Percentiles rank a stretch among this genome's conserved stretches.
Evolutionary conservation across 2,888 invertebrate genomes (phyloP).

Genomic region (Automeris io): DNA sequence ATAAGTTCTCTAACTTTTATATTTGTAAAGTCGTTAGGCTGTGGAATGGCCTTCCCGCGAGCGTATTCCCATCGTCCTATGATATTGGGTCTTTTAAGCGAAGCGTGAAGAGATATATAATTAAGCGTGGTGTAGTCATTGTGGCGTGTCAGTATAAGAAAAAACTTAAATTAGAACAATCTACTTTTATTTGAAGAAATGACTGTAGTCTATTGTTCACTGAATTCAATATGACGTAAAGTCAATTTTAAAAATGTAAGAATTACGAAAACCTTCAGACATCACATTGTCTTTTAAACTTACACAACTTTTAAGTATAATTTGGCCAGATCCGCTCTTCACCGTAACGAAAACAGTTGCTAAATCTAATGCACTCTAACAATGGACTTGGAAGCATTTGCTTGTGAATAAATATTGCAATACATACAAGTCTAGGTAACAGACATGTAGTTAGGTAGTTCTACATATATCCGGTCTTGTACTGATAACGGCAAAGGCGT

Average conservation of each 20-base stretch:
- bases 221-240: no score
- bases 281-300: not conserved
- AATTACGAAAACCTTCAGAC: not conserved
- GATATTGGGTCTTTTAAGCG: no score
- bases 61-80: no score
- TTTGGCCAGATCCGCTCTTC: slow-evolving; percentile 39
- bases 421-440: slow-evolving; percentile 16
- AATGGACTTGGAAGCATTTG: slow-evolving; percentile 53
- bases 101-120: no score
- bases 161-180: no score
- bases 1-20: no score
- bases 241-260: slow-evolving; percentile 2
- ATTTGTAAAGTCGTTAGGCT: no score
- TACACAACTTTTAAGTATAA: slow-evolving; percentile 3
- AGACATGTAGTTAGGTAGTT: slow-evolving; percentile 19
- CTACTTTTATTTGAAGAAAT: no score
- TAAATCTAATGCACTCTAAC: slow-evolving; percentile 49
- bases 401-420: slow-evolving; percentile 48
- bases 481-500: slow-evolving; percentile 25
- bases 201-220: no score
- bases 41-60: no score
- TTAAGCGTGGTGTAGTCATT: no score
- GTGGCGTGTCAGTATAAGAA: no score
- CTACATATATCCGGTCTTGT: slow-evolving; percentile 33
- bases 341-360: slow-evolving; percentile 51